Base-by-base conservation (phyloP, 2,888 invertebrate genomes). In the Rutpela maculata region DNA sequence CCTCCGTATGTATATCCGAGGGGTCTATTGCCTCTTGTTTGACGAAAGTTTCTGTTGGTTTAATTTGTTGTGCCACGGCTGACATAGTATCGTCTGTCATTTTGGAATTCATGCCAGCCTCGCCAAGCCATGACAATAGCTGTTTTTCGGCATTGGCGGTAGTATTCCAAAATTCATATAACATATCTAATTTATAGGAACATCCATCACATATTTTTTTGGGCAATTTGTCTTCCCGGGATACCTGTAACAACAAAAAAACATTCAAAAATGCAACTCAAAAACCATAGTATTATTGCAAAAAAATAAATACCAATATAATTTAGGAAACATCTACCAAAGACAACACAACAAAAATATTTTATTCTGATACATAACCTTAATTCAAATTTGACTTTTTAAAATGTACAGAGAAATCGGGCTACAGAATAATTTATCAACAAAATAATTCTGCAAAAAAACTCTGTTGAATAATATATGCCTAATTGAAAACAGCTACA, bases 151-250 rank as follows among this genome's bases (percentile, higher is more conserved):
- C 92, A 88, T 92, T 93, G 11, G 92, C 92, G 69, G 93, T 92
- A 84, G 93, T 93, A 86, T 93, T 94, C 90, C 94, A 94, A 89
- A 95, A 95, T 88, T 94, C 92, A 88, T 94, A 94, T 84, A 93
- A 91, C 88, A 93, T 92, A 86, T 94, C 94, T 86, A 95, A 91
- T 91, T 94, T 94, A 87, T 92, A 93, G 88, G 93, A 93, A 88
- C 95, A 95, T 81, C 92, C 92, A 88, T 94, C 93, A 87, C 95
- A 95, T 84, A 95, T 93, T 88, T 93, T 94, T 89, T 94, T 93
- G 71, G 95, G 94, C 85, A 95, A 90, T 86, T 91, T 91, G 88
- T 95, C 94, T 83, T 93, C 93, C 86, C 91, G 92, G 78, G 92
- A 90, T 79, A 94, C 92, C 95, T 95, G 90, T 26, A 89, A 89